Evolutionary conservation across 23 tunicate genomes (phyloP).

Genomic region (Aplidium turbinatum): DNA sequence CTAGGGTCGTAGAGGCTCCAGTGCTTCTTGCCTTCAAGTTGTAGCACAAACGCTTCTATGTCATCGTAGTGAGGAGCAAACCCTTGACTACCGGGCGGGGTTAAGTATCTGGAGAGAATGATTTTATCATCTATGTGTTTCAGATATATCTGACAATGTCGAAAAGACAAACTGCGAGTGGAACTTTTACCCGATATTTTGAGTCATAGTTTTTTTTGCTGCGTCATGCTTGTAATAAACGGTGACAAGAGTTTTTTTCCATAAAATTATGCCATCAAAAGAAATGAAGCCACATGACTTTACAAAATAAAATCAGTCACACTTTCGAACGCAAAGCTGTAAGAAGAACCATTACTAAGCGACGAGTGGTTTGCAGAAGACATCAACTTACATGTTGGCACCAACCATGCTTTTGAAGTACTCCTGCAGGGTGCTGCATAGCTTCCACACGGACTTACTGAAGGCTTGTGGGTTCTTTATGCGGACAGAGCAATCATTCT

Average conservation of each 20-base stretch:
- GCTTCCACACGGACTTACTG: conserved; percentile 71
- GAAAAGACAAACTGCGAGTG: too few relatives aligned
- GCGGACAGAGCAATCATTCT: conserved; percentile 92
- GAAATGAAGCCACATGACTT: too few relatives aligned
- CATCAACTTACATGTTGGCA: conserved; percentile 72
- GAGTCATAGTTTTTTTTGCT: too few relatives aligned
- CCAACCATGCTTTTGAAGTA: conserved; percentile 92
- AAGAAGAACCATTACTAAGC: background rate
- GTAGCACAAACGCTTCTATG: conserved; percentile 94
- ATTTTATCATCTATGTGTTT: too few relatives aligned
- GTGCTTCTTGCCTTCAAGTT: conserved; percentile 86
- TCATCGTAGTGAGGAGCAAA: conserved; percentile 99
- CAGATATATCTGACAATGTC: too few relatives aligned
- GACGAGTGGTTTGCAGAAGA: background rate
- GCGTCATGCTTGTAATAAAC: too few relatives aligned
- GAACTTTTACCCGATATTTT: too few relatives aligned
- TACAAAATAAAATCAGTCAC: too few relatives aligned
- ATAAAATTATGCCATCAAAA: too few relatives aligned
- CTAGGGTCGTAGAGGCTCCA: conserved; percentile 82
- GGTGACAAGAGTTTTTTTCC: too few relatives aligned
- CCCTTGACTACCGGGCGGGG: conserved; percentile 93
- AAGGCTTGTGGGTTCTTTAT: conserved; percentile 90
- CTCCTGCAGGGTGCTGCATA: conserved; percentile 89
- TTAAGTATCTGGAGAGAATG: conserved; percentile 55
- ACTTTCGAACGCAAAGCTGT: too few relatives aligned